phyloP scores from a whole-genome alignment of 2,113 vertebrate species.

The Larimichthys polyactis region DNA sequence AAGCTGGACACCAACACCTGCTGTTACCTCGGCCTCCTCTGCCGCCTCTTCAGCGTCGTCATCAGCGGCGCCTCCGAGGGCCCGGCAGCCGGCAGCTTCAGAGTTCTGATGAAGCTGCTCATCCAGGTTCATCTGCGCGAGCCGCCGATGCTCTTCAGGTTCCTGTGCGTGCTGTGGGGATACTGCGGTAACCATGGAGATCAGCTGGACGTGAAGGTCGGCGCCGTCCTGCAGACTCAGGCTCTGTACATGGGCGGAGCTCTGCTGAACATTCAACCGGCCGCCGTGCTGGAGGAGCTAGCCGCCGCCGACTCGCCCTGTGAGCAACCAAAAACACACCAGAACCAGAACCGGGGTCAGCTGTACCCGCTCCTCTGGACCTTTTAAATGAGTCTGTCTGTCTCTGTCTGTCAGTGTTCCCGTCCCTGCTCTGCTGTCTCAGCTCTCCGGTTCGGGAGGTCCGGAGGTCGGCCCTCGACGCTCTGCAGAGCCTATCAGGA shows the following conservation, averaged over 20 bases:
- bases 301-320: constrained; percentile 60
- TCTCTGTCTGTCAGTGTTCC: constrained; percentile 81
- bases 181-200: constrained; percentile 88
- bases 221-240: constrained; percentile 87
- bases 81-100: constrained; percentile 77
- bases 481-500: constrained; percentile 82
- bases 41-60: constrained; percentile 86
- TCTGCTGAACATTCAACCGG: constrained; percentile 81
- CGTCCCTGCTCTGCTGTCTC: constrained; percentile 90
- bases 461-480: constrained; percentile 86
- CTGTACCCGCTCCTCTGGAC: background rate
- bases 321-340: constrained; percentile 6
- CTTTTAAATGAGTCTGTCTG: background rate
- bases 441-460: constrained; percentile 89
- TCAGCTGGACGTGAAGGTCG: constrained; percentile 85
- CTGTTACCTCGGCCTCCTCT: constrained; percentile 88
- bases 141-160: constrained; percentile 86
- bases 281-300: constrained; percentile 77
- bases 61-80: constrained; percentile 84
- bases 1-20: constrained; percentile 84
- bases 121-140: constrained; percentile 90
- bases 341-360: too few species aligned
- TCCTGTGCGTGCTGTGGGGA: constrained; percentile 92
- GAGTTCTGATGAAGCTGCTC: constrained; percentile 86
- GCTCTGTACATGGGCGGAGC: constrained; percentile 88